A percentile compares a stretch with the other conserved stretches of the same genome.
These are phyloP conservation scores for Henricia sp. DNA, from an alignment of 53 echinoderm and acorn worm species.

Conservation along the genomic window DNA sequence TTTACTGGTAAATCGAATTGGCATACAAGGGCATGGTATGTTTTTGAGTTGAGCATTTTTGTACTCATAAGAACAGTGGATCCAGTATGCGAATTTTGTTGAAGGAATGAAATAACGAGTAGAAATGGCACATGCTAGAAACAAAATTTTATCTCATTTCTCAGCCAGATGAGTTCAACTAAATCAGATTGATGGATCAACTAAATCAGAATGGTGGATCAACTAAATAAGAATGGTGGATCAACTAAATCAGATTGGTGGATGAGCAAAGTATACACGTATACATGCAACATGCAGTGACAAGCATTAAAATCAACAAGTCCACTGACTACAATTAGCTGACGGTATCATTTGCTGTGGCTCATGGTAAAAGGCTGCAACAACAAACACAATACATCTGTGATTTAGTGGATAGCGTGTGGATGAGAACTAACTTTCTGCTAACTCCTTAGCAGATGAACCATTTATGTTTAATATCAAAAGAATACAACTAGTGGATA, in stretches of 20 bases:
- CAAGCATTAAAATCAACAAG: background rate
- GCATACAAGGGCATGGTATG: background rate
- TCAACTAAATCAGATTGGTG: slow-evolving; percentile 16
- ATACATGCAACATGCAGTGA: slow-evolving; percentile 37
- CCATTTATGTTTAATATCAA: too few relatives aligned
- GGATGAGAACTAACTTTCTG: too few relatives aligned
- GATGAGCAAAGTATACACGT: slow-evolving; percentile 15
- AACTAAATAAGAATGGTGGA: background rate
- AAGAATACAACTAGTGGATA: too few relatives aligned
- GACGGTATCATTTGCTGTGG: background rate
- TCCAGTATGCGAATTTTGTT: background rate
- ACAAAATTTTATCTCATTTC: too few relatives aligned
- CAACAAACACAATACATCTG: slow-evolving; percentile 31
- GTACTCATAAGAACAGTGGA: background rate
- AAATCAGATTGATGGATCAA: background rate
- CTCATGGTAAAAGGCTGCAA: slow-evolving; percentile 48
- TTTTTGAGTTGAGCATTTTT: background rate
- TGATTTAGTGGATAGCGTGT: background rate
- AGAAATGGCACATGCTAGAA: too few relatives aligned
- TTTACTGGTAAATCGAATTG: background rate
- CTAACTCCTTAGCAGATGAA: too few relatives aligned
- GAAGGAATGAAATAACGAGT: background rate
- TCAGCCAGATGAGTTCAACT: background rate
- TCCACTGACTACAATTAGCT: background rate
- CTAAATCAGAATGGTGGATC: background rate